A percentile compares a stretch with the other conserved stretches of the same genome.
These are phyloP conservation scores for Coreius guichenoti DNA, from an alignment of 2,797 vertebrate species.

Conservation along the genomic window DNA sequence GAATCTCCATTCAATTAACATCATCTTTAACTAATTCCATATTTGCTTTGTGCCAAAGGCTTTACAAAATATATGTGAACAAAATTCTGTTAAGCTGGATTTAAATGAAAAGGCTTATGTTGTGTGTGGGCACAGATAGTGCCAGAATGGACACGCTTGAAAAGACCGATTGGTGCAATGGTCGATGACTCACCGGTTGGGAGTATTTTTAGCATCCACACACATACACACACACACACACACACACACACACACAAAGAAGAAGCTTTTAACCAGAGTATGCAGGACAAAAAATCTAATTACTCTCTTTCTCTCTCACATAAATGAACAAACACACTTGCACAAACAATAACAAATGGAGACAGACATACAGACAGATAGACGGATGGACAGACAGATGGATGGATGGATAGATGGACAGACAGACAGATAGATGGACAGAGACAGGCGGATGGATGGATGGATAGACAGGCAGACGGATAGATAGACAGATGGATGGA, in stretches of 20 bases:
- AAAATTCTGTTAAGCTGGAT: slow-evolving; percentile 27
- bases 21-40: background rate
- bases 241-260: slow-evolving; percentile 28
- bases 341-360: slow-evolving; percentile 42
- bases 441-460: background rate
- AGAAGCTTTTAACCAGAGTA: slow-evolving; percentile 18
- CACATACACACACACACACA: slow-evolving; percentile 12
- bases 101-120: slow-evolving; percentile 19
- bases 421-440: background rate
- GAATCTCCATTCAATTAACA: background rate
- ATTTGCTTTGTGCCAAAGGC: background rate
- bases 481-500: rapidly evolving
- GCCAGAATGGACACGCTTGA: slow-evolving; percentile 48
- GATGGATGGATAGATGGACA: rapidly evolving
- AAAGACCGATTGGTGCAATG: slow-evolving; percentile 48
- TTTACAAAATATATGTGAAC: background rate
- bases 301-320: slow-evolving; percentile 2
- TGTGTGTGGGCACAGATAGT: slow-evolving; percentile 22
- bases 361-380: background rate
- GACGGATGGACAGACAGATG: background rate
- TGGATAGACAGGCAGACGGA: background rate
- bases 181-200: slow-evolving; percentile 56
- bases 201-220: slow-evolving; percentile 51
- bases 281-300: background rate
- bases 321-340: background rate